A percentile compares a stretch with the other conserved stretches of the same genome.
Evolutionary conservation across 2,113 vertebrate genomes (phyloP).

Genomic region (Oncorhynchus clarkii): DNA sequence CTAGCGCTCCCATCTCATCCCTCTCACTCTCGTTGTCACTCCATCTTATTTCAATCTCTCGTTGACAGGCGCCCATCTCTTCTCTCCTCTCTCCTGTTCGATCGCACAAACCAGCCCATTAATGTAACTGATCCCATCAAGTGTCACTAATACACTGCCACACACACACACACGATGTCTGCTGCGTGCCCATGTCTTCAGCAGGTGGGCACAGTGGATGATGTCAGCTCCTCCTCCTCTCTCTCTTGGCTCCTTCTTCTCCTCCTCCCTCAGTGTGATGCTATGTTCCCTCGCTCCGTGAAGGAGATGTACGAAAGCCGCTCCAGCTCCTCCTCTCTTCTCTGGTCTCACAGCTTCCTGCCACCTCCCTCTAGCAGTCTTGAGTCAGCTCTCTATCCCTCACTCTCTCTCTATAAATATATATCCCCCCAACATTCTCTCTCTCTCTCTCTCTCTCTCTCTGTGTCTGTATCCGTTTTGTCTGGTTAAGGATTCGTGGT

Average conservation of each 20-base stretch:
- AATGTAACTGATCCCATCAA: background rate
- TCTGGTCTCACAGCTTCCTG: slow-evolving; percentile 65
- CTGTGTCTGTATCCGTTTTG: background rate
- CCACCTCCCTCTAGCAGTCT: background rate
- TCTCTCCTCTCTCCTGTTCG: background rate
- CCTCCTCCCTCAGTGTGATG: slow-evolving; percentile 38
- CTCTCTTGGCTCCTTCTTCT: slow-evolving; percentile 31
- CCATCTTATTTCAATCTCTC: background rate
- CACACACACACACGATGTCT: slow-evolving; percentile 70
- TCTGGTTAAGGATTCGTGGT: too few species aligned
- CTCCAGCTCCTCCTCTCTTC: slow-evolving; percentile 38
- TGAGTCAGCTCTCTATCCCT: slow-evolving; percentile 47
- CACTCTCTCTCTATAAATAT: background rate
- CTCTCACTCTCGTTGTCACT: background rate
- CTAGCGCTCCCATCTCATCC: background rate
- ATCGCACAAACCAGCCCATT: background rate
- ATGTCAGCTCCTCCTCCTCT: slow-evolving; percentile 58
- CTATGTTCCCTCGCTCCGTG: slow-evolving; percentile 38
- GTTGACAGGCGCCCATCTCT: background rate
- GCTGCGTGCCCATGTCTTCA: background rate
- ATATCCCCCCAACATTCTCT: background rate
- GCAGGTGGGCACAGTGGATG: slow-evolving; percentile 49
- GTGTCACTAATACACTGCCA: slow-evolving; percentile 53
- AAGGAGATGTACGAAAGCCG: slow-evolving; percentile 46
- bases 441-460: background rate